These are phyloP conservation scores for Bos javanicus DNA, from an alignment of 2,113 vertebrate species.

Conservation along the genomic window DNA sequence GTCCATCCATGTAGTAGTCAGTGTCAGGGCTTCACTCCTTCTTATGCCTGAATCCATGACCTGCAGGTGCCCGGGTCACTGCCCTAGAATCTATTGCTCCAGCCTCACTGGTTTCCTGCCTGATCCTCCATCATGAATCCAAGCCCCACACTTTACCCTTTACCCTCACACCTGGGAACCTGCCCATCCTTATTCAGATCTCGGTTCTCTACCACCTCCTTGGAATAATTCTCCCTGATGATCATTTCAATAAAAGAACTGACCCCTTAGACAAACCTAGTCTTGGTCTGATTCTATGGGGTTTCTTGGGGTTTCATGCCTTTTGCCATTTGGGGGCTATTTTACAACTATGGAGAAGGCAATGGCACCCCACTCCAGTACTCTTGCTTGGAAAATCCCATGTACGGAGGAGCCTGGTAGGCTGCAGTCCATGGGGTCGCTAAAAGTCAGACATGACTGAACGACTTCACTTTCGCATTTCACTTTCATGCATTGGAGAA, in stretches of 20 bases:
- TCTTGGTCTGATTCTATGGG: background rate
- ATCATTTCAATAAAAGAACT: background rate
- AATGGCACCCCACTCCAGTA: too few species aligned
- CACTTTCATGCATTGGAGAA: too few species aligned
- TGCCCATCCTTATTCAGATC: background rate
- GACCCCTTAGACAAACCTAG: background rate
- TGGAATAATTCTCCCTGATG: background rate
- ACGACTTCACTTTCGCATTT: too few species aligned
- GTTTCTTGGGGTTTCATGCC: background rate
- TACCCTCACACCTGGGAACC: background rate
- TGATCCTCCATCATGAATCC: background rate
- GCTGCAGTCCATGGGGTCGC: too few species aligned
- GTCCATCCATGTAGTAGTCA: background rate
- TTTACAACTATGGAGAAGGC: background rate
- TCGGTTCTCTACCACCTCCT: background rate
- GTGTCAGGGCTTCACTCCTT: background rate
- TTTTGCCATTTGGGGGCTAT: background rate
- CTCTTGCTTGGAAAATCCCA: too few species aligned
- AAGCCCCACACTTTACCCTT: background rate
- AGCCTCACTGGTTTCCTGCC: background rate
- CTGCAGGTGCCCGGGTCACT: background rate
- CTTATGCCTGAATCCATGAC: background rate
- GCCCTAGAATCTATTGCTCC: background rate
- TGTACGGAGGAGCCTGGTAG: too few species aligned
- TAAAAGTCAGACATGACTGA: too few species aligned